Evolutionary conservation across 2,888 invertebrate genomes (phyloP).

Genomic region (Sinodicranocentrus sp.): DNA sequence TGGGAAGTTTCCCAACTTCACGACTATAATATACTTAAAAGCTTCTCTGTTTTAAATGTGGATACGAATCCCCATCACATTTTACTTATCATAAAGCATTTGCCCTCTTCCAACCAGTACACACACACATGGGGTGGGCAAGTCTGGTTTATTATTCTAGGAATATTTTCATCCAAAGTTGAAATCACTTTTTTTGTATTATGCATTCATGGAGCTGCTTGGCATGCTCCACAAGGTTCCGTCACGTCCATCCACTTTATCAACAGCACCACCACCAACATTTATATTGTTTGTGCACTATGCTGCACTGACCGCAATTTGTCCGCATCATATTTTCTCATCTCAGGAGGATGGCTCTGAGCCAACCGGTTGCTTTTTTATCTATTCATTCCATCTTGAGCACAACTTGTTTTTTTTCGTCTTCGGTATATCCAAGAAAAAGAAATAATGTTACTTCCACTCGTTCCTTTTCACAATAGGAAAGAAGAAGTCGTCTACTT

Average conservation of each 20-base stretch:
- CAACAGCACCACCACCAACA: conserved; percentile 44
- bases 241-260: conserved; percentile 38
- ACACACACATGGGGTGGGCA: too few species aligned
- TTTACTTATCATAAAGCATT: too few species aligned
- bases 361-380: conserved; percentile 59
- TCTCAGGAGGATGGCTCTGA: conserved; percentile 31
- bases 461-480: background rate
- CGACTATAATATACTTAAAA: too few species aligned
- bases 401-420: conserved; percentile 17
- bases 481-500: background rate
- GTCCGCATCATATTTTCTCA: conserved; percentile 49
- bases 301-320: conserved; percentile 38
- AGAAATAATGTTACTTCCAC: conserved; percentile 6
- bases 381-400: conserved; percentile 35
- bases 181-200: too few species aligned
- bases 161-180: too few species aligned
- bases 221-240: conserved; percentile 32
- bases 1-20: too few species aligned
- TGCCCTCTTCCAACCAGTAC: too few species aligned
- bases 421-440: background rate
- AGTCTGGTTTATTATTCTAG: too few species aligned
- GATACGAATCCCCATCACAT: too few species aligned
- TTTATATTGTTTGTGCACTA: conserved; percentile 27
- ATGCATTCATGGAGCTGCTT: background rate
- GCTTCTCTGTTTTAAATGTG: too few species aligned